Percentiles rank a stretch among this genome's conserved stretches.
phyloP scores from a whole-genome alignment of 2,797 vertebrate species.

The Nothura maculosa region DNA sequence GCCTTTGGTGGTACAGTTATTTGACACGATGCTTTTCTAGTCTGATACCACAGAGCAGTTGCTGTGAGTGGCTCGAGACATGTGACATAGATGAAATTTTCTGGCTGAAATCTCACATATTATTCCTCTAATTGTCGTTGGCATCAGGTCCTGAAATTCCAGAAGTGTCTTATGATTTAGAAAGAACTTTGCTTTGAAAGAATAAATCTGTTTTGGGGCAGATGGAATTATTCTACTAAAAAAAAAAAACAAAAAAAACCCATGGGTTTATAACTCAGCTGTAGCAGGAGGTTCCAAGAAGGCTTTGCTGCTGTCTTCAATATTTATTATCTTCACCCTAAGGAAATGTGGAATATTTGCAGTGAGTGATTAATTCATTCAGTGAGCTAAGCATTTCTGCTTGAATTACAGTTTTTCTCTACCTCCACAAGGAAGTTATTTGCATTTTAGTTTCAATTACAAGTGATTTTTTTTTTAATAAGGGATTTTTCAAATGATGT shows the following conservation, averaged over 20 bases:
- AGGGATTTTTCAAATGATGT: neutral
- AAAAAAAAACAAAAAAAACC: conserved; percentile 16
- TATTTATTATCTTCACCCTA: neutral
- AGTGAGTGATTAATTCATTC: neutral
- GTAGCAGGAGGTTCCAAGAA: neutral
- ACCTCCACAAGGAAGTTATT: neutral
- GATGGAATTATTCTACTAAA: neutral
- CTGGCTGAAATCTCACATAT: conserved; percentile 60
- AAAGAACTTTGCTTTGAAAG: conserved; percentile 2
- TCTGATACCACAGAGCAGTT: conserved; percentile 32
- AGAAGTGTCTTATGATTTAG: conserved; percentile 30
- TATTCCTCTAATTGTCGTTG: conserved; percentile 51
- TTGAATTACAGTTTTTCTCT: neutral
- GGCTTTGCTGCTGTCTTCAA: neutral
- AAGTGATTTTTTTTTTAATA: neutral
- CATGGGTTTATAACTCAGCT: neutral
- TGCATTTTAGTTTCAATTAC: neutral
- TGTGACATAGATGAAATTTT: conserved; percentile 68
- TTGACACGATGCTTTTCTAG: conserved; percentile 41
- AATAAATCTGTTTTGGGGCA: neutral
- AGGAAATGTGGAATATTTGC: neutral
- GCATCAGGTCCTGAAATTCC: conserved; percentile 20
- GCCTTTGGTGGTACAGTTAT: neutral
- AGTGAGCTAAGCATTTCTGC: neutral
- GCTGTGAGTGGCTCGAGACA: conserved; percentile 25